Evolutionary conservation across 2,113 vertebrate species (phyloP).

Genomic region (Neogobius melanostomus): DNA sequence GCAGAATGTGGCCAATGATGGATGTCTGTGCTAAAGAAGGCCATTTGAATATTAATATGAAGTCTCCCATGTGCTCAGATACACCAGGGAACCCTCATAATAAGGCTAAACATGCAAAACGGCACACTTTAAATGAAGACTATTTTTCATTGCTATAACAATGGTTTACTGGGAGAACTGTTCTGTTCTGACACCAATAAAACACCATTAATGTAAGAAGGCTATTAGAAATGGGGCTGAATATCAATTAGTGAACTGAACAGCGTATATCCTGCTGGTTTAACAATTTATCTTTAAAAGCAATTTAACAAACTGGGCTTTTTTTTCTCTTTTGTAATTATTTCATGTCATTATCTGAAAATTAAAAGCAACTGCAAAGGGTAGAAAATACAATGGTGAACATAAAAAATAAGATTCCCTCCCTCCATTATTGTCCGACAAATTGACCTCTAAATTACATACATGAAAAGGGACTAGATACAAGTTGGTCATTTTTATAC

Average conservation of each 20-base stretch:
- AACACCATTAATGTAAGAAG: background rate
- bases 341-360: too few relatives aligned
- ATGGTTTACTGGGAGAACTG: background rate
- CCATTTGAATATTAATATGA: slow-evolving; percentile 44
- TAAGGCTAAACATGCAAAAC: slow-evolving; percentile 1
- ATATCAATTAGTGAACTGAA: background rate
- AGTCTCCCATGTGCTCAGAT: slow-evolving; percentile 11
- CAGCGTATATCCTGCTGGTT: too few relatives aligned
- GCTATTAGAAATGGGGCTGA: background rate
- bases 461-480: too few relatives aligned
- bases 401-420: too few relatives aligned
- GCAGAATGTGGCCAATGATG: slow-evolving; percentile 41
- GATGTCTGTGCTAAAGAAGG: slow-evolving; percentile 27
- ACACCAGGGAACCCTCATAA: background rate
- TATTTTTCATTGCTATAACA: slow-evolving; percentile 16
- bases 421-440: too few relatives aligned
- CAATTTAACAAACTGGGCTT: too few relatives aligned
- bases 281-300: too few relatives aligned
- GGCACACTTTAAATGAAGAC: slow-evolving; percentile 9
- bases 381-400: too few relatives aligned
- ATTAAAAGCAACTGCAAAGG: too few relatives aligned
- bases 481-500: too few relatives aligned
- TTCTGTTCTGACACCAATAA: background rate
- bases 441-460: too few relatives aligned
- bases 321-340: too few relatives aligned